These are phyloP conservation scores for Archips xylosteana DNA, from an alignment of 2,888 invertebrate species.

Conservation along the genomic window DNA sequence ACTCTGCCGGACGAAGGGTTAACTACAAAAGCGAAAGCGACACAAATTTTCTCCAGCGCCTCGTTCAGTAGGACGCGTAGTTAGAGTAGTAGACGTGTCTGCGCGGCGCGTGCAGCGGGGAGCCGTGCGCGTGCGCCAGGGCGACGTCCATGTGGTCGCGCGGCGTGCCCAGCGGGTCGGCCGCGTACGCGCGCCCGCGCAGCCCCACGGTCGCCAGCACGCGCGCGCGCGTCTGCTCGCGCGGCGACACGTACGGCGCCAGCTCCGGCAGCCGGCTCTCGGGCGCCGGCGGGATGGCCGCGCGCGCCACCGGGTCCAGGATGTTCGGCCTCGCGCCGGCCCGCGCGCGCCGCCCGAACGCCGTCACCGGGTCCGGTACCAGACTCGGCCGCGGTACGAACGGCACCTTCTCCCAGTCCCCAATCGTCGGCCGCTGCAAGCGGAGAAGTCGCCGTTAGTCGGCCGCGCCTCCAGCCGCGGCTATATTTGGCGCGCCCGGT, in stretches of 20 bases:
- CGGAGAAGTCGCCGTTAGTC: conserved; percentile 84
- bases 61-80: conserved; percentile 78
- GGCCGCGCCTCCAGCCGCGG: conserved; percentile 82
- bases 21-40: conserved; percentile 78
- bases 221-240: conserved; percentile 88
- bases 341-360: conserved; percentile 89
- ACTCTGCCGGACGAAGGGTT: conserved; percentile 28
- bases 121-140: conserved; percentile 87
- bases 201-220: conserved; percentile 86
- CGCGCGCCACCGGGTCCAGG: conserved; percentile 85
- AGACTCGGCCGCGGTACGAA: conserved; percentile 94
- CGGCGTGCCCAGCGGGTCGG: conserved; percentile 85
- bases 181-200: conserved; percentile 85
- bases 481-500: conserved; percentile 86
- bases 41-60: conserved; percentile 64
- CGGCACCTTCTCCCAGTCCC: conserved; percentile 96
- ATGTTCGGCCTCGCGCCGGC: conserved; percentile 78
- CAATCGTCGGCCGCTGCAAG: conserved; percentile 90
- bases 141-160: conserved; percentile 88
- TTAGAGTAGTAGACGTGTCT: conserved; percentile 84
- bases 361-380: conserved; percentile 93
- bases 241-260: conserved; percentile 88
- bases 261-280: conserved; percentile 86
- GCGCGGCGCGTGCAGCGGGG: conserved; percentile 78
- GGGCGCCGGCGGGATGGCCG: conserved; percentile 87